phyloP scores from a whole-genome alignment of 2,113 vertebrate genomes.

The Boulengeromyrus knoepffleri region DNA sequence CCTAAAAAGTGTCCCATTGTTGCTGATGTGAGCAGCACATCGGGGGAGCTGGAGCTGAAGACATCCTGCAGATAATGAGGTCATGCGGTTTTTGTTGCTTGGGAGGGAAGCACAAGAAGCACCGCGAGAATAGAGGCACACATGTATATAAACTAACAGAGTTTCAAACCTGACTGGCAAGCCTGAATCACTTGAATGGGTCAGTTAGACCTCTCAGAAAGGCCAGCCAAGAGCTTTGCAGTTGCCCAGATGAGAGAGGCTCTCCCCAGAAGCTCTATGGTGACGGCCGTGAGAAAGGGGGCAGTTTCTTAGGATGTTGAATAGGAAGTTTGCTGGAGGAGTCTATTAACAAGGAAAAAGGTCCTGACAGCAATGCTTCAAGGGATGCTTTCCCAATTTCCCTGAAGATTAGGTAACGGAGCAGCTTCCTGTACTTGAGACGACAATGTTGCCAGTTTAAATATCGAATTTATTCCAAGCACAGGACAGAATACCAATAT shows the following conservation, averaged over 20 bases:
- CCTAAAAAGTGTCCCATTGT: neutral
- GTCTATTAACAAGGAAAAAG: neutral
- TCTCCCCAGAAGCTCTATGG: neutral
- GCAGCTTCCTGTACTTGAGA: neutral
- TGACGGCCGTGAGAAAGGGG: neutral
- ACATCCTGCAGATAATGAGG: neutral
- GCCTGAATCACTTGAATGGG: neutral
- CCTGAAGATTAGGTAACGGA: neutral
- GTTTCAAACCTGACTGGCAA: neutral
- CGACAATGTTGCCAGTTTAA: neutral
- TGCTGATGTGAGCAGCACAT: neutral
- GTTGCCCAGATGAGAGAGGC: neutral
- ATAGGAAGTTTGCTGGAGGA: neutral
- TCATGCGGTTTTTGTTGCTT: neutral
- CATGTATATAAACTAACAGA: neutral
- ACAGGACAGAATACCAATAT: neutral
- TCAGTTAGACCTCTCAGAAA: neutral
- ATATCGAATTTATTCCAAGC: neutral
- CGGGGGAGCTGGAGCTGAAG: neutral
- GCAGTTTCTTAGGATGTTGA: neutral
- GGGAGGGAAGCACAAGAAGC: neutral
- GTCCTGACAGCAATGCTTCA: neutral
- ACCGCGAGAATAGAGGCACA: neutral
- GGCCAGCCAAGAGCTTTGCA: neutral
- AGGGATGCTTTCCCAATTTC: neutral